phyloP scores from a whole-genome alignment of 2,113 vertebrate species.

The Empidonax traillii region DNA sequence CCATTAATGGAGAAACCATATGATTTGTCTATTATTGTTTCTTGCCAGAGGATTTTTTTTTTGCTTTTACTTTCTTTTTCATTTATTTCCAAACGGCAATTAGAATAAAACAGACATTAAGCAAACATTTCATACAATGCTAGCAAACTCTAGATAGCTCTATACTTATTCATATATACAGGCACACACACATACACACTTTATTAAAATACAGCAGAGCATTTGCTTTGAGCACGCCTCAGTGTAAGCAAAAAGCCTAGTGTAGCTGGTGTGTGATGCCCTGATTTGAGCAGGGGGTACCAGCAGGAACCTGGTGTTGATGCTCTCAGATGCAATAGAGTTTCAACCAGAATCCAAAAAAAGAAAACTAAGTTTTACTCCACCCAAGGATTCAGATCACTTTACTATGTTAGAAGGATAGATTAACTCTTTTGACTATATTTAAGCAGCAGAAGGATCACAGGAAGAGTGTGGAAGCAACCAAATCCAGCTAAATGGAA shows the following conservation, averaged over 20 bases:
- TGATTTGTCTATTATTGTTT: conserved; percentile 12
- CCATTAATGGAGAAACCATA: conserved; percentile 18
- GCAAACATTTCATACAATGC: conserved; percentile 30
- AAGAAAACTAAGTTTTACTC: background rate
- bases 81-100: conserved; percentile 30
- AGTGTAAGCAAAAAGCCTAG: conserved; percentile 24
- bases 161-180: conserved; percentile 21
- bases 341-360: background rate
- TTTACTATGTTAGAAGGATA: background rate
- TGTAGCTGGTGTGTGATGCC: background rate
- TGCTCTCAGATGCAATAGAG: background rate
- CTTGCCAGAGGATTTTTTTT: conserved; percentile 9
- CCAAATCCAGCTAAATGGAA: background rate
- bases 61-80: conserved; percentile 46
- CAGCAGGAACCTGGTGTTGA: background rate
- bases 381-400: background rate
- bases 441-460: background rate
- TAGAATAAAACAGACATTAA: conserved; percentile 24
- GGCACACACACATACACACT: background rate
- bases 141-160: conserved; percentile 44
- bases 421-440: background rate
- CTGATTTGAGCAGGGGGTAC: background rate
- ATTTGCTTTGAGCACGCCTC: conserved; percentile 30
- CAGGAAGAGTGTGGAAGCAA: background rate
- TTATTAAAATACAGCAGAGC: conserved; percentile 45